Percentiles rank a stretch among this genome's conserved stretches.
These are phyloP conservation scores for Myrmecobius fasciatus DNA, from an alignment of 2,113 vertebrate genomes.

Conservation along the genomic window DNA sequence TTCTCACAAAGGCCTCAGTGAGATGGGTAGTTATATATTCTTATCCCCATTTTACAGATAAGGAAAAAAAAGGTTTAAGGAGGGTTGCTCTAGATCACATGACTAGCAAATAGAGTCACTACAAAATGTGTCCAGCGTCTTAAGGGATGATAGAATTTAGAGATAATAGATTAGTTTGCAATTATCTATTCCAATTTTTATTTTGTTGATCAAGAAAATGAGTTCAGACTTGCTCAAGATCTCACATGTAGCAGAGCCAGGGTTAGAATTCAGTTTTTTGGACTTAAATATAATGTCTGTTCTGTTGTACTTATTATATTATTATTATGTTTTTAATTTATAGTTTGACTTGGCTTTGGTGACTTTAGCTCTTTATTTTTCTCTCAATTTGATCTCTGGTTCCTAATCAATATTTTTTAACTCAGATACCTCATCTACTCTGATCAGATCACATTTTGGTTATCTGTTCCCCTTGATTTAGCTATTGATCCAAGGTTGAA, in stretches of 20 bases:
- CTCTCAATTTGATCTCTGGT: neutral
- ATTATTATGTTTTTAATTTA: neutral
- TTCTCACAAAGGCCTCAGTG: neutral
- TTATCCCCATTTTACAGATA: neutral
- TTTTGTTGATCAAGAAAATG: neutral
- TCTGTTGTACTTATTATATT: neutral
- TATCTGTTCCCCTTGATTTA: neutral
- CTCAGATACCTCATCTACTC: neutral
- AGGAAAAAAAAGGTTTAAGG: neutral
- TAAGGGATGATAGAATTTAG: neutral
- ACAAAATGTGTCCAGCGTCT: neutral
- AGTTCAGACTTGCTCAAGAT: neutral
- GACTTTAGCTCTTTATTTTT: neutral
- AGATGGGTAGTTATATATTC: neutral
- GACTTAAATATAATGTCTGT: neutral
- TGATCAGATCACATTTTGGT: neutral
- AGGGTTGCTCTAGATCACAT: neutral
- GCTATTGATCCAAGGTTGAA: neutral
- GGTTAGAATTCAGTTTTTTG: neutral
- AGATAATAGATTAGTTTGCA: neutral
- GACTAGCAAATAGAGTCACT: neutral
- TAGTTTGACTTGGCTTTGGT: neutral
- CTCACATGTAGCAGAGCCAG: neutral
- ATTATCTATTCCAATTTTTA: neutral
- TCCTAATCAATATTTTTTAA: neutral